These are phyloP conservation scores for Bombus huntii DNA, from an alignment of 1,140 invertebrate species.

Conservation along the genomic window DNA sequence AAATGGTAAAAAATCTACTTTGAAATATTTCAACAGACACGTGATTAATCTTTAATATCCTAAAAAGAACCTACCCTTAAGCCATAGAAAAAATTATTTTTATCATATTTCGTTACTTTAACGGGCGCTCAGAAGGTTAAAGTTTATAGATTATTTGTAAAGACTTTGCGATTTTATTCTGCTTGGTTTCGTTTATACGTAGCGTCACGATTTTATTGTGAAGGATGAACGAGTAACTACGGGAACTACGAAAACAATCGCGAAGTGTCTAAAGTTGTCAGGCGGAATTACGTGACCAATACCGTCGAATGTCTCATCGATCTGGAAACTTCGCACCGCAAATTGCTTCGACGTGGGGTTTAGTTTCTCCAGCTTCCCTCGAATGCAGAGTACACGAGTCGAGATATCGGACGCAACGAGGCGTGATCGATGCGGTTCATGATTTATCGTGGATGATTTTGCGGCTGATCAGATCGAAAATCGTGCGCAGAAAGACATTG, in stretches of 20 bases:
- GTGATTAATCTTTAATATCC: background rate
- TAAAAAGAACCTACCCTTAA: background rate
- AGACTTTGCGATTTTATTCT: too few relatives aligned
- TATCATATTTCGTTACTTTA: too few relatives aligned
- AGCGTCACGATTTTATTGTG: background rate
- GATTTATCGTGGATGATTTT: background rate
- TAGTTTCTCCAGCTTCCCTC: background rate
- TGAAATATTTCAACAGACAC: background rate
- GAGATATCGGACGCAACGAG: background rate
- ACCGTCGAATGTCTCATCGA: constrained; percentile 14
- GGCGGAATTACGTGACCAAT: constrained; percentile 9
- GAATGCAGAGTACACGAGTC: constrained; percentile 31
- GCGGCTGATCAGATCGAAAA: constrained; percentile 38
- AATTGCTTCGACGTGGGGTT: background rate
- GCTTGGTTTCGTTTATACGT: too few relatives aligned
- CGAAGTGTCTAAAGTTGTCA: background rate
- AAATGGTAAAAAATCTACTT: background rate
- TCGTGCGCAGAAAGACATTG: constrained; percentile 40
- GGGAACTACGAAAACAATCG: background rate
- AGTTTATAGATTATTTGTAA: too few relatives aligned
- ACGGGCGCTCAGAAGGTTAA: background rate
- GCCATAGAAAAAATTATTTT: background rate
- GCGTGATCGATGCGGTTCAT: background rate
- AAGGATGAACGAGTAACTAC: background rate
- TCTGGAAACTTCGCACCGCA: constrained; percentile 17